phyloP scores from a whole-genome alignment of 2,888 invertebrate species.

The Coelopa pilipes region DNA sequence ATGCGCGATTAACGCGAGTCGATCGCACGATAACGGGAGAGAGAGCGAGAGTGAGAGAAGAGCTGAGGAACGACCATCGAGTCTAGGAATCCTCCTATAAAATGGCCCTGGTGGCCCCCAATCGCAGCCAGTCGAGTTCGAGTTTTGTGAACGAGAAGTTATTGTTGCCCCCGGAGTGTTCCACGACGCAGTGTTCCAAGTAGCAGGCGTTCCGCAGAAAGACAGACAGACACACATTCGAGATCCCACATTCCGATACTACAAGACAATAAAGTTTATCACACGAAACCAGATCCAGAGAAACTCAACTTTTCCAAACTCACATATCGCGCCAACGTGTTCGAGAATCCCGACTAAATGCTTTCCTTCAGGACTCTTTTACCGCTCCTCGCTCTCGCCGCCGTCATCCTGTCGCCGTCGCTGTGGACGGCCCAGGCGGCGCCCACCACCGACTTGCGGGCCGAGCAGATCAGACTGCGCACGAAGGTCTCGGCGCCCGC shows the following conservation, averaged over 20 bases:
- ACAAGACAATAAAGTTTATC: no score
- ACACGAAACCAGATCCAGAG: neutral
- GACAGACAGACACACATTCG: no score
- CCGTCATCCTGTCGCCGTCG: neutral
- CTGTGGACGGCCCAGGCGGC: constrained; percentile 4
- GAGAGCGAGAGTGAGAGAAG: neutral
- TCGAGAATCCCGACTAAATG: constrained; percentile 8
- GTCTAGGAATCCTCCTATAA: no score
- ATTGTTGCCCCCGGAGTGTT: neutral
- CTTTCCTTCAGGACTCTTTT: neutral
- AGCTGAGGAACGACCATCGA: no score
- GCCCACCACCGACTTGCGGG: constrained; percentile 6
- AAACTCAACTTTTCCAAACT: no score
- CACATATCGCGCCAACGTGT: neutral
- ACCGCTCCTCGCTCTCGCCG: neutral
- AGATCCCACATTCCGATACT: no score
- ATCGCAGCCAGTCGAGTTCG: constrained; percentile 12
- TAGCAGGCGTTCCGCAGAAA: no score
- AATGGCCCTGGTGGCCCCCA: no score
- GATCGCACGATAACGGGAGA: neutral
- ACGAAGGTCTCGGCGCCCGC: constrained; percentile 51
- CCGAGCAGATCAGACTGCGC: constrained; percentile 12
- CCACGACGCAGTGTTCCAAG: constrained; percentile 6
- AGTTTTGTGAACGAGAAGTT: constrained; percentile 14
- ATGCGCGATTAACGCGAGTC: constrained; percentile 23